These are phyloP conservation scores for Bombylius discolor DNA, from an alignment of 2,888 invertebrate genomes.

Conservation along the genomic window DNA sequence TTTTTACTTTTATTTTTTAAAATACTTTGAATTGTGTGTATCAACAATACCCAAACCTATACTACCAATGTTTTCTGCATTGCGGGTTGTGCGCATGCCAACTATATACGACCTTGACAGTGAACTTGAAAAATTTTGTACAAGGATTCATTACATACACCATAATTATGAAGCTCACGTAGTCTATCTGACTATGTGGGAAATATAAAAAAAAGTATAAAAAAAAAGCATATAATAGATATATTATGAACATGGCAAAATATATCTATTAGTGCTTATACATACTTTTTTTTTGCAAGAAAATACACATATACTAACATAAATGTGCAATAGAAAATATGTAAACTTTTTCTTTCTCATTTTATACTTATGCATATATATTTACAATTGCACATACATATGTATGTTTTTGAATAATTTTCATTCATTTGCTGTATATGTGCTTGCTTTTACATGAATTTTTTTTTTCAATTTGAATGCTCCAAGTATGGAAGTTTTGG, in stretches of 20 bases:
- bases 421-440: neutral
- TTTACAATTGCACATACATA: neutral
- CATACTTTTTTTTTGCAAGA: neutral
- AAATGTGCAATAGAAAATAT: too few relatives aligned
- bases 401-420: neutral
- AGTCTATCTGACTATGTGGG: neutral
- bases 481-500: too few relatives aligned
- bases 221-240: neutral
- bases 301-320: neutral
- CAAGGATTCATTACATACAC: neutral
- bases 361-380: too few relatives aligned
- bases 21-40: slow-evolving; percentile 16
- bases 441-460: neutral
- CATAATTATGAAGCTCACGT: too few relatives aligned
- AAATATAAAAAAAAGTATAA: neutral
- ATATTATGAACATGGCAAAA: neutral
- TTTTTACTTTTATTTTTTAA: neutral
- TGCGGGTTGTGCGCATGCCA: slow-evolving; percentile 52
- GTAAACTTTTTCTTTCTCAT: too few relatives aligned
- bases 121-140: slow-evolving; percentile 52
- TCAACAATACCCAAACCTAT: too few relatives aligned
- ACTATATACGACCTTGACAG: slow-evolving; percentile 65
- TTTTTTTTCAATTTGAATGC: too few relatives aligned
- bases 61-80: slow-evolving; percentile 42
- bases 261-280: too few relatives aligned